Evolutionary conservation across 2,888 invertebrate genomes (phyloP), one percentile per base, ranked within the genome.

Genomic region (Chymomyza caudatula): DNA sequence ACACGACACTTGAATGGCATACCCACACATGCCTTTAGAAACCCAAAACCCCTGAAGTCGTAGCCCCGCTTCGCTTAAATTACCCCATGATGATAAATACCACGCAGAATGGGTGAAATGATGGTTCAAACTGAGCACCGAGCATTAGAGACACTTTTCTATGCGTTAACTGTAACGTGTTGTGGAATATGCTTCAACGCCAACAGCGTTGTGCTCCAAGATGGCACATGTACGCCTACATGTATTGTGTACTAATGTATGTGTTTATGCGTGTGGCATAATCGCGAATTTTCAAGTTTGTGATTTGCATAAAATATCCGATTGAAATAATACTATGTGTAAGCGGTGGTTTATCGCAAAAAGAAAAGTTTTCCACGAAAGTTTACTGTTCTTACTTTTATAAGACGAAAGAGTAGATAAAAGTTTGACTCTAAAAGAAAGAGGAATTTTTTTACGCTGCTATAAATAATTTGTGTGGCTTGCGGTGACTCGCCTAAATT

Each of bases 1-100:
- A 76, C 81, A 67, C 76, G 60, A 64, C 73, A 76, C 76, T 80
- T 76, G 5, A 51, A 52, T 43, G 59, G 19, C 71, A 74, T 74
- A 55, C 65, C 60, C 67, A 77, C 86, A 75, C 78, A 76, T 74
- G 61, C 54, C 22, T 3, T n/a, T 29, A 29, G 29, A 11, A 11
- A 4, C 29, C 29, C 2, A 29, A 29, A 1, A 19, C 68, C 20
- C 20, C 55, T 56, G 56, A n/a, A n/a, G n/a, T n/a, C n/a, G n/a
- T n/a, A n/a, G n/a, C n/a, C n/a, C n/a, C n/a, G n/a, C 63, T 57
- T 57, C 23, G 44, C 53, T 60, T 37, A 47, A 47, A 47, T 17
- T 3, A 17, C 47, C 19, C 54, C 71, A 56, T 71, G 76, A 84
- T 84, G 84, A 78, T 80, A 76, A 84, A 84, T 84, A 80, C 73